These are phyloP conservation scores for Eupeodes corollae DNA, from an alignment of 1,140 invertebrate species.

Conservation along the genomic window DNA sequence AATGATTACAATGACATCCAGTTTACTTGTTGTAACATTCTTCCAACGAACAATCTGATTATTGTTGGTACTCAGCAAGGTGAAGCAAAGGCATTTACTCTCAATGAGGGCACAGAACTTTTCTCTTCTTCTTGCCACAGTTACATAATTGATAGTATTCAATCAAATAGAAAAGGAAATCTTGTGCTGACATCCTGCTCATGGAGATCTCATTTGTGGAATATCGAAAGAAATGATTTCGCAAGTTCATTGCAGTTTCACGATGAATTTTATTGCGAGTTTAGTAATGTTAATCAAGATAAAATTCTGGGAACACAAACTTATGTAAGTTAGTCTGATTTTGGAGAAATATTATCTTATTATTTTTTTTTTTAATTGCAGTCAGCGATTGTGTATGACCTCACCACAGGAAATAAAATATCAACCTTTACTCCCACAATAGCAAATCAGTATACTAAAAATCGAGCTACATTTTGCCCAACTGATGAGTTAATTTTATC, in stretches of 20 bases:
- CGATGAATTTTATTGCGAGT: constrained; percentile 83
- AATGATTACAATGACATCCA: constrained; percentile 61
- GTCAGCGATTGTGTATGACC: constrained; percentile 70
- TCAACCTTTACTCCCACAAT: constrained; percentile 63
- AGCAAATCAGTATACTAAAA: constrained; percentile 87
- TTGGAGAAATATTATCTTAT: constrained; percentile 3
- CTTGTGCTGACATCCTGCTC: constrained; percentile 76
- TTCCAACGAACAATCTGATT: constrained; percentile 66
- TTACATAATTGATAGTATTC: constrained; percentile 67
- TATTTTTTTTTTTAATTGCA: constrained; percentile 32
- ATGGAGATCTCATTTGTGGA: constrained; percentile 79
- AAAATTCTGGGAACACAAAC: constrained; percentile 72
- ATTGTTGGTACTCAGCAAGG: constrained; percentile 78
- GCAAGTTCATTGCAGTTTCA: constrained; percentile 60
- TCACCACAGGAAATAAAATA: constrained; percentile 65
- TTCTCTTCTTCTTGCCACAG: constrained; percentile 69
- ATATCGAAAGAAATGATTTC: constrained; percentile 54
- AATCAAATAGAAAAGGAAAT: constrained; percentile 53
- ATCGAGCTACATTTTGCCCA: constrained; percentile 86
- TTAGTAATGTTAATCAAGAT: constrained; percentile 77
- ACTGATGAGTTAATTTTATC: constrained; percentile 87
- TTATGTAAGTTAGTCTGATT: constrained; percentile 49
- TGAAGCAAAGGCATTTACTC: constrained; percentile 78
- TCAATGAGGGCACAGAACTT: constrained; percentile 67
- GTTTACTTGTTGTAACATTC: constrained; percentile 59